phyloP scores from a whole-genome alignment of 2,888 invertebrate genomes.

The Axea sp. region DNA sequence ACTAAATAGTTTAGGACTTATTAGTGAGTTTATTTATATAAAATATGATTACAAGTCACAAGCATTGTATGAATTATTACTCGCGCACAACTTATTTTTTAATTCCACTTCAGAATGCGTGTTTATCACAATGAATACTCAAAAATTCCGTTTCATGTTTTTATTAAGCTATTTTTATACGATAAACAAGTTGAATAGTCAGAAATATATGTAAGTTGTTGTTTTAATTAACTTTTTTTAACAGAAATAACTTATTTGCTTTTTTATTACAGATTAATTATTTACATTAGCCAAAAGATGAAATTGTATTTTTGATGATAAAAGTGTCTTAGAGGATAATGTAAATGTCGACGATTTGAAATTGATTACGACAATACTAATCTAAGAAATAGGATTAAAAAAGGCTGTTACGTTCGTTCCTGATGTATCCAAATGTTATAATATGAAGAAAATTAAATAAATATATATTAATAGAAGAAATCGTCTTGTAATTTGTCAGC shows the following conservation, averaged over 20 bases:
- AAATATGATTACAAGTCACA: too few species aligned
- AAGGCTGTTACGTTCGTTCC: conserved; percentile 33
- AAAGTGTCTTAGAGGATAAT: conserved; percentile 14
- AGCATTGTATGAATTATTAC: too few species aligned
- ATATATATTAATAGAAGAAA: too few species aligned
- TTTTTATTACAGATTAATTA: background rate
- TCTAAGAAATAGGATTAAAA: conserved; percentile 13
- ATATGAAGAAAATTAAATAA: too few species aligned
- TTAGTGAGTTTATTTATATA: too few species aligned
- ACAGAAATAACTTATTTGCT: background rate
- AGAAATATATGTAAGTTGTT: too few species aligned
- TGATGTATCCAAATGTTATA: conserved; percentile 24
- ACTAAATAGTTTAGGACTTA: conserved; percentile 32
- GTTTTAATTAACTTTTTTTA: too few species aligned
- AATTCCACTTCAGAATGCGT: background rate
- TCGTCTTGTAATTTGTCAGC: too few species aligned
- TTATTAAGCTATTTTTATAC: conserved; percentile 24
- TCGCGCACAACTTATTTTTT: conserved; percentile 3
- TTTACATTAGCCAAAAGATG: too few species aligned
- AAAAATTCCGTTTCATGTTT: conserved; percentile 13
- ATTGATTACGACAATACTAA: conserved; percentile 43
- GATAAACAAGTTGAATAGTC: too few species aligned
- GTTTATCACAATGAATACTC: conserved; percentile 13
- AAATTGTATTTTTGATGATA: too few species aligned
- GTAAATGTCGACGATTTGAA: background rate